Conservation (phyloP, 1,140 invertebrate genomes). For the Centruroides sculpturatus region DNA sequence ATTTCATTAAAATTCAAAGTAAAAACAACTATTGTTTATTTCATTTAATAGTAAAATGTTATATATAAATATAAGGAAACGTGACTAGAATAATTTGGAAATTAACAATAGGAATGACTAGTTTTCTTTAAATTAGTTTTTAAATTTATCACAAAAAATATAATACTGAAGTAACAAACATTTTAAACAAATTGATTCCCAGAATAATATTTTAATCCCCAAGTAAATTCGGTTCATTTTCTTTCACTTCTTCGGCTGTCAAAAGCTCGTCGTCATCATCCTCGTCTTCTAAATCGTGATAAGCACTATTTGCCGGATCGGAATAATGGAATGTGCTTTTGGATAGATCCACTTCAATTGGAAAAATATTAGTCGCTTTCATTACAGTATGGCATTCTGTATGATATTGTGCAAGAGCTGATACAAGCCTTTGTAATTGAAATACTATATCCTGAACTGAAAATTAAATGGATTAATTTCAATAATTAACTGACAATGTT, state of each 20-base stretch:
- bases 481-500: too few species aligned
- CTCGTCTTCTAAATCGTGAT: slow-evolving; percentile 17
- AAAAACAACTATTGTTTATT: too few species aligned
- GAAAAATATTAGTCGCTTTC: slow-evolving; percentile 66
- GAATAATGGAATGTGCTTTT: slow-evolving; percentile 59
- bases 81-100: too few species aligned
- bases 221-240: not conserved
- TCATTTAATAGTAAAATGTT: too few species aligned
- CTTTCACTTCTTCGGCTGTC: slow-evolving; percentile 12
- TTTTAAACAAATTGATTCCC: too few species aligned
- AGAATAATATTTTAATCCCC: too few species aligned
- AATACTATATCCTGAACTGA: slow-evolving; percentile 75
- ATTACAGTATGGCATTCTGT: slow-evolving; percentile 41
- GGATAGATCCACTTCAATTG: slow-evolving; percentile 89
- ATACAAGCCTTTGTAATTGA: slow-evolving; percentile 62
- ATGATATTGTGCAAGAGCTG: slow-evolving; percentile 61
- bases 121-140: too few species aligned
- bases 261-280: slow-evolving; percentile 14
- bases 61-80: too few species aligned
- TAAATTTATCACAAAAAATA: too few species aligned
- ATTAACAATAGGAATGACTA: too few species aligned
- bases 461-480: slow-evolving; percentile 6
- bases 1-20: too few species aligned
- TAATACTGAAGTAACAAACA: too few species aligned
- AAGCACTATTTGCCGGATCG: slow-evolving; percentile 4